Base-by-base conservation (phyloP, 2,888 invertebrate species). In the Drosophila anomalipes region DNA sequence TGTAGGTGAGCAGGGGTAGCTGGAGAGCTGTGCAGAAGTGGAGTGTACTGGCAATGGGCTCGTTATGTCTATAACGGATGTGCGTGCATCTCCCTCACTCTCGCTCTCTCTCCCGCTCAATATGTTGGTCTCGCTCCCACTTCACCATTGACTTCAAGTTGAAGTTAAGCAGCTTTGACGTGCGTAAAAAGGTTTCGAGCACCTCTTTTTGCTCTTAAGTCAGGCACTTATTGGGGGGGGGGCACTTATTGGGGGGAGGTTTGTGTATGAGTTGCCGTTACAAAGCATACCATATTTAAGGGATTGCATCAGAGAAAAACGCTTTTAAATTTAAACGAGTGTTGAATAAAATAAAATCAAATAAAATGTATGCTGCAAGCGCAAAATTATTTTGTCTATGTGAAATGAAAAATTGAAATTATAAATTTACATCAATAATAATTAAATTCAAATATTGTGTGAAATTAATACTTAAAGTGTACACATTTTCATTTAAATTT, bases 21-120 rank as follows among this genome's bases (percentile, higher is more conserved):
- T 9, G 47, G 9, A 47, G 39, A 2, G 30, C 26, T 9, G 16
- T 26, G 22, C 26, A 0, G 12, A 16, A 14, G 22, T 9, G 51
- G 5, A n/a, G 66, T 64, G 64, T 74, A 68, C 78, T 69, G 70
- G 62, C 79, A 74, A 64, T 70, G 69, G 79, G 72, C 72, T 76
- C 59, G 74, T 72, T 79, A 79, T 74, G 84, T 77, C 79, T 73
- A 70, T 65, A 82, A 62, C 82, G 79, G 69, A 77, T 85, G 78
- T 79, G 74, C 69, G 74, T 77, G 52, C 32, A 26, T 66, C 37
- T 37, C 30, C 26, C 33, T 30, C 26, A 26, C 44, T 39, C 28
- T 19, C 58, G 12, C 37, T 39, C 6, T 16, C 33, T 39, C 22
- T 19, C 12, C n/a, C 12, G 6, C 12, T 32, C n/a, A 26, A 28